A percentile compares a stretch with the other conserved stretches of the same genome.
These are phyloP conservation scores for Ormia ochracea DNA, from an alignment of 2,888 invertebrate genomes.

Conservation along the genomic window DNA sequence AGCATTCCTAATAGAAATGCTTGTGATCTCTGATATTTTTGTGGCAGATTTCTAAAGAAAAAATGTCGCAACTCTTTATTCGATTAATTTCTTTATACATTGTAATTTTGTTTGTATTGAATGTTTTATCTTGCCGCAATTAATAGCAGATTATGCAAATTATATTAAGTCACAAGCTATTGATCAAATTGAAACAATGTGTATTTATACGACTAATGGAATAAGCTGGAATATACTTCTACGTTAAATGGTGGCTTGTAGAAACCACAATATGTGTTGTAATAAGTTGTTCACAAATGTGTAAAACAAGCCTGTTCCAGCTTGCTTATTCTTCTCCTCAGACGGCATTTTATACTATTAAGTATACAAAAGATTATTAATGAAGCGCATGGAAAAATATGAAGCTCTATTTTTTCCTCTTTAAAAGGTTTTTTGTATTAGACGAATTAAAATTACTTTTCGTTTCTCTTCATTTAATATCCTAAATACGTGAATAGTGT, in stretches of 20 bases:
- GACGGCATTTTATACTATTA: not conserved
- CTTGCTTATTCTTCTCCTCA: not conserved
- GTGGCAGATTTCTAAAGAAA: too few species aligned
- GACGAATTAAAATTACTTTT: not conserved
- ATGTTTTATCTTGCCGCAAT: slow-evolving; percentile 69
- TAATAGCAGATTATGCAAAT: slow-evolving; percentile 74
- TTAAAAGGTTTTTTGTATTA: not conserved
- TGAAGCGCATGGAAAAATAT: slow-evolving; percentile 4
- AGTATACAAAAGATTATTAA: slow-evolving; percentile 43
- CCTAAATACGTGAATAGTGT: too few species aligned
- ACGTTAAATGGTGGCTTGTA: not conserved
- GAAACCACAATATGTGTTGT: slow-evolving; percentile 5
- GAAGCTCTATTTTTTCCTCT: not conserved
- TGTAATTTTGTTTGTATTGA: slow-evolving; percentile 13
- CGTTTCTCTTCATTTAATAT: too few species aligned
- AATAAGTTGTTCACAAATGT: slow-evolving; percentile 45
- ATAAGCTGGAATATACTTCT: not conserved
- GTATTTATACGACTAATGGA: not conserved
- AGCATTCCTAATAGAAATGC: too few species aligned
- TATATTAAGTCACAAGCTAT: slow-evolving; percentile 33
- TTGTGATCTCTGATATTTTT: too few species aligned
- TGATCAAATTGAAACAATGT: slow-evolving; percentile 31
- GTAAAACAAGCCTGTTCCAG: slow-evolving; percentile 31
- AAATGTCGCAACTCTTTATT: not conserved
- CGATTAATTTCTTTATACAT: not conserved